These are phyloP conservation scores for Diglossa cyanea DNA, from an alignment of 2,797 vertebrate species.

Conservation along the genomic window DNA sequence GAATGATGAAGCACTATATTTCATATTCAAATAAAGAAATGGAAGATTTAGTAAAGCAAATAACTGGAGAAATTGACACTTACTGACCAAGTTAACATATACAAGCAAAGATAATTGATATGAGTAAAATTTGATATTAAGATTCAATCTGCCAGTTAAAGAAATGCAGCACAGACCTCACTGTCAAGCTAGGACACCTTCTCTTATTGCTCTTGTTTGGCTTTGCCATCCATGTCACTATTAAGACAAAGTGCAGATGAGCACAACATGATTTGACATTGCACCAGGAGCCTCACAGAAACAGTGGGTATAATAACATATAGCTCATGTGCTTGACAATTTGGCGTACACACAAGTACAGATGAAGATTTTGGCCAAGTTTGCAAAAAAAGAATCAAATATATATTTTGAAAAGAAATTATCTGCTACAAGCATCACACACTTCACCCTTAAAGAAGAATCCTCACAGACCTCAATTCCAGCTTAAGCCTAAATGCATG, in stretches of 20 bases:
- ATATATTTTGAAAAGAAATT: not conserved
- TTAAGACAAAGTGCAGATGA: not conserved
- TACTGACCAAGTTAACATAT: not conserved
- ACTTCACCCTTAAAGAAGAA: not conserved
- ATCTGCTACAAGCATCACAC: not conserved
- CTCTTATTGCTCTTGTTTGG: not conserved
- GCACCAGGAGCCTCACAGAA: not conserved
- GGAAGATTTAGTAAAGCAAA: constrained; percentile 1
- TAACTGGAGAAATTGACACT: not conserved
- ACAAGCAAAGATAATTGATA: not conserved
- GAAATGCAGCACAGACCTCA: not conserved
- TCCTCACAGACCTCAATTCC: not conserved
- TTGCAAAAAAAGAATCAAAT: not conserved
- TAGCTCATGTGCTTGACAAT: not conserved
- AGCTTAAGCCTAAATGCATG: not conserved
- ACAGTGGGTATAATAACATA: not conserved
- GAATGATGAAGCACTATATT: not conserved
- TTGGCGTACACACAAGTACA: not conserved
- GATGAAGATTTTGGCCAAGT: not conserved
- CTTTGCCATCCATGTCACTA: not conserved
- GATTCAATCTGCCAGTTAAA: not conserved
- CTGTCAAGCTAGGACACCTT: not conserved
- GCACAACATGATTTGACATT: not conserved
- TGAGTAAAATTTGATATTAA: not conserved
- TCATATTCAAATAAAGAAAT: not conserved